A percentile compares a stretch with the other conserved stretches of the same genome.
Conservation (phyloP, 92 coral and sea anemone species). For the Paramuricea clavata region DNA sequence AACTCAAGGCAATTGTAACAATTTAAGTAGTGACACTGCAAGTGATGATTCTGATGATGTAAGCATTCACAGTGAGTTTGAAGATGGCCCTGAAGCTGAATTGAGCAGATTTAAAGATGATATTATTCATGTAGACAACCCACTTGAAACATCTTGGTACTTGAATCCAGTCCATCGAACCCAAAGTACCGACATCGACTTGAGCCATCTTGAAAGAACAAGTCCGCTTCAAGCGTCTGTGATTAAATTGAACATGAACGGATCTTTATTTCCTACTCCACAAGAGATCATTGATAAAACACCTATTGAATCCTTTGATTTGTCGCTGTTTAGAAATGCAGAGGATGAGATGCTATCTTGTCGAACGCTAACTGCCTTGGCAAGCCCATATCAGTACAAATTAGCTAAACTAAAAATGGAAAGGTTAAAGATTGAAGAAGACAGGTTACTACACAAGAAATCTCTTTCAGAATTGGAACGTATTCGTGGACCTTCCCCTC, state of each 20-base stretch:
- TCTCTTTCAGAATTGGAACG: slow-evolving; percentile 84
- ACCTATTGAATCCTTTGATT: slow-evolving; percentile 79
- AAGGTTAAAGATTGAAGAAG: slow-evolving; percentile 83
- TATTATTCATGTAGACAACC: slow-evolving; percentile 35
- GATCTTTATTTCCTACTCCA: slow-evolving; percentile 77
- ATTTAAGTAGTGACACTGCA: slow-evolving; percentile 71
- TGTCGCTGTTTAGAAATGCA: slow-evolving; percentile 84
- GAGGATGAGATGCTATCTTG: slow-evolving; percentile 88
- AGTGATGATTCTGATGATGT: slow-evolving; percentile 74
- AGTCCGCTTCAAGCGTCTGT: slow-evolving; percentile 90
- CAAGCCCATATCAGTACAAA: slow-evolving; percentile 92
- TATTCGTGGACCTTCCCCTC: slow-evolving; percentile 92
- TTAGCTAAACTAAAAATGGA: slow-evolving; percentile 79
- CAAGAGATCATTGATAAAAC: slow-evolving; percentile 79
- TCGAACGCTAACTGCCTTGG: slow-evolving; percentile 86
- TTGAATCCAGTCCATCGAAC: slow-evolving; percentile 81
- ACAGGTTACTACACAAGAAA: slow-evolving; percentile 79
- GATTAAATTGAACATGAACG: slow-evolving; percentile 76
- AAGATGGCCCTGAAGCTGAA: slow-evolving; percentile 83
- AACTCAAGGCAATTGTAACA: slow-evolving; percentile 51
- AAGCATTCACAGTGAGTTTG: slow-evolving; percentile 79
- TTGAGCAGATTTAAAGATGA: slow-evolving; percentile 73
- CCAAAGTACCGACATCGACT: slow-evolving; percentile 71
- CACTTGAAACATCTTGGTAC: slow-evolving; percentile 82
- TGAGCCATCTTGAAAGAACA: slow-evolving; percentile 71